phyloP scores from a whole-genome alignment of 2,113 vertebrate species.

The Craseonycteris thonglongyai region DNA sequence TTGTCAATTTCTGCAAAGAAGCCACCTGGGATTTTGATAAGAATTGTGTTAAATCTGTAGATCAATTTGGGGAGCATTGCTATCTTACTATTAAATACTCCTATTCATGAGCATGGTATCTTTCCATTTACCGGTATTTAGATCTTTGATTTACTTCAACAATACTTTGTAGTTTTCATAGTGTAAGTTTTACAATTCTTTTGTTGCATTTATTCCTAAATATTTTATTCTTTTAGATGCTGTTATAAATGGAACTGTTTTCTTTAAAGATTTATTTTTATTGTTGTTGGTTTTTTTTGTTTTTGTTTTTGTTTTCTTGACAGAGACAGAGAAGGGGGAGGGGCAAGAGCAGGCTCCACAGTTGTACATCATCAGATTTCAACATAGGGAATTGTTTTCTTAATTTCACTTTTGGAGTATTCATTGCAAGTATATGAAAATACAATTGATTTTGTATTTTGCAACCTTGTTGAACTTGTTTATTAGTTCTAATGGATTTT shows the following conservation, averaged over 20 bases:
- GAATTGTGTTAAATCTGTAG: background rate
- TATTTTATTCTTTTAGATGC: constrained; percentile 27
- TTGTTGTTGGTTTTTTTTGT: too few species aligned
- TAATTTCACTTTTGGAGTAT: background rate
- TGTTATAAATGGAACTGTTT: constrained; percentile 2
- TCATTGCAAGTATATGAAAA: background rate
- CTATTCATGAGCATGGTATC: background rate
- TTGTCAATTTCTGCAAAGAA: constrained; percentile 10
- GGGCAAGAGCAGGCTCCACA: too few species aligned
- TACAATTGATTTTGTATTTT: background rate
- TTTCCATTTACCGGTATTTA: constrained; percentile 34
- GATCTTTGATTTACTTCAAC: background rate
- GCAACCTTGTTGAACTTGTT: constrained; percentile 1
- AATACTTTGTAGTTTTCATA: background rate
- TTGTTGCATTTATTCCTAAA: background rate
- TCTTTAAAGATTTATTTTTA: too few species aligned
- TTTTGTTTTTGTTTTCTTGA: background rate
- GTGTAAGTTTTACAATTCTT: background rate
- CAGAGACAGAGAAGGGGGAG: too few species aligned
- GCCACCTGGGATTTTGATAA: background rate
- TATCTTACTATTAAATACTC: background rate
- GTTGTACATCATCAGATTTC: too few species aligned
- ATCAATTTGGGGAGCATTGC: background rate
- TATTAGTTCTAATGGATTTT: background rate
- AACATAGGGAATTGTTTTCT: constrained; percentile 20